A percentile compares a stretch with the other conserved stretches of the same genome.
phyloP scores from a whole-genome alignment of 2,888 invertebrate species.

The Thera britannica region DNA sequence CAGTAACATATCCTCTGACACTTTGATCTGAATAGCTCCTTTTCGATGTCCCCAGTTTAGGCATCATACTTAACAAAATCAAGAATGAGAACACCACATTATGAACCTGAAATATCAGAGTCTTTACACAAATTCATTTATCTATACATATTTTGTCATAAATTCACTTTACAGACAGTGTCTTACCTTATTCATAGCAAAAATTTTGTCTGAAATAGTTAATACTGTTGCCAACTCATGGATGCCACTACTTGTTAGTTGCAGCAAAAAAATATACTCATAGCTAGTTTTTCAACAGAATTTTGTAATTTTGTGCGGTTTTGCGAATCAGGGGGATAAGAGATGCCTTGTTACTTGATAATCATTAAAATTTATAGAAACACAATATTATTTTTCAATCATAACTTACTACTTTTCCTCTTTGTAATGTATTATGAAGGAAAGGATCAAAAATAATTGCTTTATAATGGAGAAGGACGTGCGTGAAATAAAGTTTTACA shows the following conservation, averaged over 20 bases:
- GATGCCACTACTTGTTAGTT: neutral
- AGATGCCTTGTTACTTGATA: too few relatives aligned
- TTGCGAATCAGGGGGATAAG: too few relatives aligned
- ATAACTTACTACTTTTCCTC: too few relatives aligned
- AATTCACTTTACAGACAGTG: conserved; percentile 37
- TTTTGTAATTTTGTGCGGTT: too few relatives aligned
- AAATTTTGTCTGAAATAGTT: conserved; percentile 62
- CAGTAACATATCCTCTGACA: conserved; percentile 92
- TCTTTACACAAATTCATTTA: conserved; percentile 41
- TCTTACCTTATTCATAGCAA: conserved; percentile 78
- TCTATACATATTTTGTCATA: neutral
- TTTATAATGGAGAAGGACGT: too few relatives aligned
- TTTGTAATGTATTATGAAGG: too few relatives aligned
- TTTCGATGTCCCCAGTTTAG: conserved; percentile 79
- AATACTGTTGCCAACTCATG: conserved; percentile 51
- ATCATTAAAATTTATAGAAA: too few relatives aligned
- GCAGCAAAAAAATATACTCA: neutral
- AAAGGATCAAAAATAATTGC: too few relatives aligned
- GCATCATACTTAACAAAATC: conserved; percentile 67
- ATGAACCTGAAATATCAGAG: conserved; percentile 64
- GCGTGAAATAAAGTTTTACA: too few relatives aligned
- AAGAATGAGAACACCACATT: conserved; percentile 68
- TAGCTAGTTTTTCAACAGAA: too few relatives aligned
- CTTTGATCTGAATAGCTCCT: conserved; percentile 92
- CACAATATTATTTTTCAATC: too few relatives aligned